Evolutionary conservation across 1,140 invertebrate genomes (phyloP), one percentile per base, ranked within the genome.

Genomic region (Drosophila paulistorum): DNA sequence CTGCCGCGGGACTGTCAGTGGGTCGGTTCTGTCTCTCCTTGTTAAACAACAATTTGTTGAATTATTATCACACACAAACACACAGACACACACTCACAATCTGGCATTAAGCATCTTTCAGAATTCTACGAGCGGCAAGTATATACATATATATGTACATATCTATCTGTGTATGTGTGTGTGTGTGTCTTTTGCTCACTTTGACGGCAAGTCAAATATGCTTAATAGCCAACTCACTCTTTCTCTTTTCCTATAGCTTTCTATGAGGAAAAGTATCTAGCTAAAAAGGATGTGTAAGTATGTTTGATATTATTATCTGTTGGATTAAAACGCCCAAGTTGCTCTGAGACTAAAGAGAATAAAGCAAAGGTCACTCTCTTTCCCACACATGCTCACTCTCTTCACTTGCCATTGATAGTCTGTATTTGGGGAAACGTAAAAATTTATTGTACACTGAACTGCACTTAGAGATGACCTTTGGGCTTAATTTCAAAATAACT

Each of bases 41-140:
- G 83, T 86, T 86, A 86, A 87, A 83, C 79, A 86, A 83, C 83
- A 86, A 86, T 86, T 86, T 86, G 83, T 86, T 87, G 83, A 86
- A 86, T 86, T 86, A 86, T 89, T 86, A 86, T 87, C 83, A 82
- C 67, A 77, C 79, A 77, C 63, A 59, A 23, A 63, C 71, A 65
- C 39, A 63, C 51, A 33, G 11, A n/a, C 20, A 54, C 54, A 63
- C 42, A 68, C 23, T 67, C 33, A 20, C 30, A 30, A 30, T 30
- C 42, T 17, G 58, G 55, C 20, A 26, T 74, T 67, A 41, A 41
- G 64, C 17, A 60, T 73, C 68, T 67, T 69, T 77, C 71, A 79
- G 68, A 58, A 64, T 79, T 63, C 69, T n/a, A 59, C 33, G 55
- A 74, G 60, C 57, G 33, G 54, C 33, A 79, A 20, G 45, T 42